Evolutionary conservation across 2,113 vertebrate species (phyloP).

Genomic region (Zosterops hypoxanthus): DNA sequence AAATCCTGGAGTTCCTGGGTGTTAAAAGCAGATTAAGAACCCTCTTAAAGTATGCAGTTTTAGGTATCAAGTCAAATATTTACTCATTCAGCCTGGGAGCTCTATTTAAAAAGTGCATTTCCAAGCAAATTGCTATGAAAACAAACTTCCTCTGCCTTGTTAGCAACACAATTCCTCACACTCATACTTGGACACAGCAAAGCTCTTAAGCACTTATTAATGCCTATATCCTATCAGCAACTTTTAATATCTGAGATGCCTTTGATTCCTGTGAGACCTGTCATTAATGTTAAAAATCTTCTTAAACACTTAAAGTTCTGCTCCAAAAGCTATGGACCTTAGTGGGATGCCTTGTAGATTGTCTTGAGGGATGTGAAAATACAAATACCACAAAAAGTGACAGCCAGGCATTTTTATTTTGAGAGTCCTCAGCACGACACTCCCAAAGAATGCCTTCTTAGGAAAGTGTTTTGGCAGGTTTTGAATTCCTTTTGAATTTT

Average conservation of each 20-base stretch:
- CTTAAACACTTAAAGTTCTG: neutral
- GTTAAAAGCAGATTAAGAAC: neutral
- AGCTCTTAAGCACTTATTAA: neutral
- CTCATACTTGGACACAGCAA: neutral
- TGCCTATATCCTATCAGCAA: neutral
- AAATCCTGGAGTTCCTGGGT: neutral
- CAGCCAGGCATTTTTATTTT: neutral
- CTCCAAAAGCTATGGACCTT: neutral
- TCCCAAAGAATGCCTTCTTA: neutral
- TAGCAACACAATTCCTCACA: neutral
- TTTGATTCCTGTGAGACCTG: neutral
- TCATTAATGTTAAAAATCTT: neutral
- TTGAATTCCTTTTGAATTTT: neutral
- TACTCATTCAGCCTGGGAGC: neutral
- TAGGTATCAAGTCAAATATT: neutral
- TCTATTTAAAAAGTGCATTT: neutral
- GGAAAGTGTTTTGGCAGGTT: neutral
- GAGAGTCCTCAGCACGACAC: accelerated
- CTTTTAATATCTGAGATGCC: neutral
- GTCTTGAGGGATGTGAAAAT: neutral
- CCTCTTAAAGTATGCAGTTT: neutral
- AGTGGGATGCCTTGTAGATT: neutral
- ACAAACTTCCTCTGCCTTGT: neutral
- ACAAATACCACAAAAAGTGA: neutral
- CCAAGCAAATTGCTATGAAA: neutral